Conservation (phyloP, 2,113 vertebrate genomes). For the Vulpes ferrilata region DNA sequence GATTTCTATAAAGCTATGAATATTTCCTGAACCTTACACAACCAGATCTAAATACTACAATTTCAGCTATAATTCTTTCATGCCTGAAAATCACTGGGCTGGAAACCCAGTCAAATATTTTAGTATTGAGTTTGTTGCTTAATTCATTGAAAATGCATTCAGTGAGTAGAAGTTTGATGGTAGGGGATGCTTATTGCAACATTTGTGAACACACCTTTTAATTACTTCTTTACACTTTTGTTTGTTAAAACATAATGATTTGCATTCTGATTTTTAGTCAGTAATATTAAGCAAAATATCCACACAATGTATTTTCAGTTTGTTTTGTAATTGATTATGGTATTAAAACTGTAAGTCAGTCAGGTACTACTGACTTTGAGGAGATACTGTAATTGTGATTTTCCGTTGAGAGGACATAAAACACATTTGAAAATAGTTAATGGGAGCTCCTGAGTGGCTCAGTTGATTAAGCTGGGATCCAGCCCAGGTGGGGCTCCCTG, state of each 20-base stretch:
- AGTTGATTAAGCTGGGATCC: no score
- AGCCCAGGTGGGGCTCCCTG: no score
- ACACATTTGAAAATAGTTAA: neutral
- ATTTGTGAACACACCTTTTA: slow-evolving; percentile 7
- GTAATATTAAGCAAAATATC: neutral
- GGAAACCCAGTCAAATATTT: slow-evolving; percentile 51
- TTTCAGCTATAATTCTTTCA: slow-evolving; percentile 65
- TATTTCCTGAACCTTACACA: slow-evolving; percentile 47
- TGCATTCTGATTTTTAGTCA: slow-evolving; percentile 4
- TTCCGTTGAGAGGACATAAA: neutral
- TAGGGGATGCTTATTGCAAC: neutral
- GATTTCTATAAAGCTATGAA: slow-evolving; percentile 54
- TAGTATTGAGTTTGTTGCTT: neutral
- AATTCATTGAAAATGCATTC: slow-evolving; percentile 47
- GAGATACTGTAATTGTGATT: neutral
- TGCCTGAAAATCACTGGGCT: slow-evolving; percentile 13
- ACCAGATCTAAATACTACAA: slow-evolving; percentile 45
- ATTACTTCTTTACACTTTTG: neutral
- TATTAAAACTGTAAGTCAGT: neutral
- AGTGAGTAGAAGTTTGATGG: neutral
- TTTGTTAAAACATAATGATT: slow-evolving; percentile 9
- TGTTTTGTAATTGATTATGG: neutral
- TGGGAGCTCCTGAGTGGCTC: no score
- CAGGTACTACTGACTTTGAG: neutral
- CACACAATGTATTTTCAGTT: neutral